These are phyloP conservation scores for Sphaerophoria taeniata DNA, from an alignment of 2,888 invertebrate species.

Conservation along the genomic window DNA sequence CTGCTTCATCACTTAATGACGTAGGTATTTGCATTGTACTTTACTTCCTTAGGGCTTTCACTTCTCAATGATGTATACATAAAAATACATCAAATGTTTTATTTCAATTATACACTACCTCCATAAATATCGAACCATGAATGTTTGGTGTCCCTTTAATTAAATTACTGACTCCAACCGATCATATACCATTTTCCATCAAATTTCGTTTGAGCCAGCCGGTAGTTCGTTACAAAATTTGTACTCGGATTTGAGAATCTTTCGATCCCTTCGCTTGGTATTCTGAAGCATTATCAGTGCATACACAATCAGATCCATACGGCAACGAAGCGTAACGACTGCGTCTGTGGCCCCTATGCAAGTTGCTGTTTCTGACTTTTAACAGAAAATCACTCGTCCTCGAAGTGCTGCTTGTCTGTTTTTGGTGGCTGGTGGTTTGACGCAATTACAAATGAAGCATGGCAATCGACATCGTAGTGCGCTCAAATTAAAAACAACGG, in stretches of 20 bases:
- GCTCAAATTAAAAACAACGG: slow-evolving; percentile 69
- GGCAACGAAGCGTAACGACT: slow-evolving; percentile 65
- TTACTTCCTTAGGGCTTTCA: slow-evolving; percentile 28
- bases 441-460: slow-evolving; percentile 68
- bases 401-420: slow-evolving; percentile 27
- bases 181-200: slow-evolving; percentile 59
- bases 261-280: slow-evolving; percentile 51
- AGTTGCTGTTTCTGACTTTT: slow-evolving; percentile 67
- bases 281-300: slow-evolving; percentile 62
- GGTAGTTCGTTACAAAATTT: slow-evolving; percentile 64
- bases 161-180: slow-evolving; percentile 69
- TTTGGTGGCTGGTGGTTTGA: slow-evolving; percentile 12
- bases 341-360: slow-evolving; percentile 68
- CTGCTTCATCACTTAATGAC: slow-evolving; percentile 66
- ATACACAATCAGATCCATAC: slow-evolving; percentile 71
- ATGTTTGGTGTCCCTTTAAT: slow-evolving; percentile 73
- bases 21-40: slow-evolving; percentile 1
- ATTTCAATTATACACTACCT: slow-evolving; percentile 70
- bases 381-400: slow-evolving; percentile 58
- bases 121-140: slow-evolving; percentile 71
- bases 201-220: slow-evolving; percentile 28
- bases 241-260: slow-evolving; percentile 55
- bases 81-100: slow-evolving; percentile 34
- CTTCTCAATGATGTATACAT: background rate
- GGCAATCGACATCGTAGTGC: slow-evolving; percentile 52